Evolutionary conservation across 2,113 vertebrate species (phyloP), one percentile per base, ranked within the genome.

Genomic region (Phyllostomus discolor): DNA sequence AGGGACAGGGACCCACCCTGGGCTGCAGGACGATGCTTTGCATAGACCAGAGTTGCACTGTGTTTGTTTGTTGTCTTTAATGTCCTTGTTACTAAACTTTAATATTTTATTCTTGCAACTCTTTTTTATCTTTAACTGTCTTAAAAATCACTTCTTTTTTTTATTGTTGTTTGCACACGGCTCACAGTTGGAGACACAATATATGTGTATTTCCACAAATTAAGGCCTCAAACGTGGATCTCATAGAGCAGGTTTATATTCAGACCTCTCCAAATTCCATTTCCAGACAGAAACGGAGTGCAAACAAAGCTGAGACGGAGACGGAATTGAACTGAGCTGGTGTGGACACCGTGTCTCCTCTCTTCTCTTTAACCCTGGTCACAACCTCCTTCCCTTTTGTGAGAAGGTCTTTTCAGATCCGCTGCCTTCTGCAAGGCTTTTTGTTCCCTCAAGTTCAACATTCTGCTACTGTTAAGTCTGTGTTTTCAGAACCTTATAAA

Each of bases 341-440:
- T 24, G 33, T 81, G 26, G 4, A 76, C 76, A 54, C 26, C 8
- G 10, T 24, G 14, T 90, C 84, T 93, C 78, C 73, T 95, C 52
- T 72, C 67, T 88, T 88, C 80, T 64, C 73, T 67, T 54, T 48
- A 90, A 48, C 59, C 43, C 33, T 88, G 46, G n/a, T 64, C 41
- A 57, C 0, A 2, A 38, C 52, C 46, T 62, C 72, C 22, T 95
- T 96, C 46, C 46, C 72, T 67, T 81, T 69, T 62, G 57, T 81
- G 80, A 67, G 62, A 90, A 31, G 76, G 43, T 90, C 87, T 80
- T 92, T 93, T 84, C 70, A 92, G 33, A 81, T 72, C 76, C 76
- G 19, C 52, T 76, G 43, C 67, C 46, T 15, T 96, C 38, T 79
- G n/a, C 62, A 66, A 90, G 70, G 70, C 57, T 24, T 90, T 69